These are phyloP conservation scores for Grus americana DNA, from an alignment of 2,113 vertebrate species.

Conservation along the genomic window DNA sequence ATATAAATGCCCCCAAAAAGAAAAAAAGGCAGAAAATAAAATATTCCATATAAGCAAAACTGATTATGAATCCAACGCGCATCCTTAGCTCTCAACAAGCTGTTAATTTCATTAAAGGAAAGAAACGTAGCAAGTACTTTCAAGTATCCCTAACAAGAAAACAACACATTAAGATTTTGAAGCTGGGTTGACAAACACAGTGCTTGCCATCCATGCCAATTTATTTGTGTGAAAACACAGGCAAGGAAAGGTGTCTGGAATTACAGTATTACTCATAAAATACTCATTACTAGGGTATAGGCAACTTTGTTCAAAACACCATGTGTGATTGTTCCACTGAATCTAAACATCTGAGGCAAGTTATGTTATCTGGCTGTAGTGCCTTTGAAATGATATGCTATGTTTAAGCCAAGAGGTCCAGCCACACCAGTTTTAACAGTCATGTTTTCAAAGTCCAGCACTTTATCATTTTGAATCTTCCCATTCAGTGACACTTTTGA, in stretches of 20 bases:
- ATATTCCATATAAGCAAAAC: background rate
- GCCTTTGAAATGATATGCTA: constrained; percentile 40
- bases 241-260: background rate
- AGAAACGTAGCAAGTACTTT: background rate
- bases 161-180: background rate
- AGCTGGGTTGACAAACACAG: background rate
- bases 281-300: background rate
- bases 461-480: background rate
- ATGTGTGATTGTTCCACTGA: background rate
- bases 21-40: constrained; percentile 17
- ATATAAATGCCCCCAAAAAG: background rate
- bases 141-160: background rate
- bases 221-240: background rate
- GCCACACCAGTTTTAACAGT: constrained; percentile 15
- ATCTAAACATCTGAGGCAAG: constrained; percentile 45
- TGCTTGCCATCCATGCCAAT: background rate
- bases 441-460: constrained; percentile 1
- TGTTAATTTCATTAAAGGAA: constrained; percentile 11
- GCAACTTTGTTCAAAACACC: background rate
- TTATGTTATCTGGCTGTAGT: constrained; percentile 12
- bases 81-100: constrained; percentile 12
- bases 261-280: background rate
- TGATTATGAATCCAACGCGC: background rate
- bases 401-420: background rate
- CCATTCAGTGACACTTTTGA: background rate